phyloP scores from a whole-genome alignment of 2,888 invertebrate species.

The Andrena trimmerana region DNA sequence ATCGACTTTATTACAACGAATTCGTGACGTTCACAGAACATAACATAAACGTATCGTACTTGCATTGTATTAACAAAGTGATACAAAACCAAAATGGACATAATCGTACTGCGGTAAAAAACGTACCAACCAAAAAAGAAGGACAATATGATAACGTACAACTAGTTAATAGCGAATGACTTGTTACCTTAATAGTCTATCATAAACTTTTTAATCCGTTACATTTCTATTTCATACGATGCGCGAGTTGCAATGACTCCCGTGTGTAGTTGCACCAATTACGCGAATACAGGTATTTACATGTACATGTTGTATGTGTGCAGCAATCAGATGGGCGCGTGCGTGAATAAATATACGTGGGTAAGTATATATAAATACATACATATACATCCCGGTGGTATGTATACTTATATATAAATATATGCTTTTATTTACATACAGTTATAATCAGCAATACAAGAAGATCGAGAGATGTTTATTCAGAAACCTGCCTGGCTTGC shows the following conservation, averaged over 20 bases:
- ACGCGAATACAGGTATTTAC: conserved; percentile 32
- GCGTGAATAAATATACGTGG: conserved; percentile 22
- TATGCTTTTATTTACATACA: conserved; percentile 59
- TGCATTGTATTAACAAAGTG: conserved; percentile 6
- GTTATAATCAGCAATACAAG: conserved; percentile 52
- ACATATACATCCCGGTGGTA: conserved; percentile 4
- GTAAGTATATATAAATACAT: conserved; percentile 13
- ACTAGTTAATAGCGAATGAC: conserved; percentile 35
- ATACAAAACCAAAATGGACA: conserved; percentile 5
- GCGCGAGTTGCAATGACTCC: conserved; percentile 48
- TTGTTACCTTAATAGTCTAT: conserved; percentile 33
- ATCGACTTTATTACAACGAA: conserved; percentile 1
- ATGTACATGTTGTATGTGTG: conserved; percentile 31
- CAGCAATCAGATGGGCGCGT: not conserved
- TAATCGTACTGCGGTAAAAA: conserved; percentile 13
- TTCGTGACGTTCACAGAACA: conserved; percentile 6
- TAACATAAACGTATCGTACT: not conserved
- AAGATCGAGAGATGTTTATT: conserved; percentile 42
- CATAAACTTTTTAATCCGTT: conserved; percentile 40
- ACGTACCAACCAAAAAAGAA: conserved; percentile 22
- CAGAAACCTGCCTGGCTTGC: conserved; percentile 40
- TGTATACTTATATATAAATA: conserved; percentile 26
- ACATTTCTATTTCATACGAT: conserved; percentile 54
- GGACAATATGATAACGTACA: conserved; percentile 34
- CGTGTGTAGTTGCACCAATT: conserved; percentile 47